Evolutionary conservation across 2,113 vertebrate genomes (phyloP), one percentile per base, ranked within the genome.

Genomic region (Sylvilagus bachmani): DNA sequence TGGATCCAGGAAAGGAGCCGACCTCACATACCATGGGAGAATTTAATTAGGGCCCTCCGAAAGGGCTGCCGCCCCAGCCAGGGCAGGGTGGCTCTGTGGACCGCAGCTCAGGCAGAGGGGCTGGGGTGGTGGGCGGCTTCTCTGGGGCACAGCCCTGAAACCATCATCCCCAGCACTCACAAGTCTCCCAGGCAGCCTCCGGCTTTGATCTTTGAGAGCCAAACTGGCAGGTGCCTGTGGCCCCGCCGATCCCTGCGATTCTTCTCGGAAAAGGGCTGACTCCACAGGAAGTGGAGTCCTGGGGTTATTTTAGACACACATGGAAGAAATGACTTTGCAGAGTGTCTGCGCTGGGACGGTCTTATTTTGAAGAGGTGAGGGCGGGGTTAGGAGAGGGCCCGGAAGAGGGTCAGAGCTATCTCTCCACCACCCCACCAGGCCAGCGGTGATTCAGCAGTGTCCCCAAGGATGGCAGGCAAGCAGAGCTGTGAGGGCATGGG

Each of bases 21-120:
- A 9, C 67, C 13, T 44, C 27, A 81, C 36, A 6, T 22, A 3
- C 55, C 51, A 19, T 33, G 21, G n/a, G n/a, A 17, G 24, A 66
- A 67, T 70, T 36, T 61, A 33, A 49, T 14, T 10, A 71, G 51
- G 91, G 61, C 33, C 22, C 49, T 53, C 33, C 33, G 51, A 5
- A 21, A 1, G 17, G 27, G 19, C 0, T 0, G 8, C 13, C 3
- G 5, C 33, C n/a, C 16, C 6, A 27, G 67, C 78, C 6, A 0
- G 19, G 6, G 22, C 27, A 27, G 51, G 25, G 31, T 51, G 53
- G 79, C 25, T 64, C 64, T 55, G 55, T 29, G 51, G 87, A 58
- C 69, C 62, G 64, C 69, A 79, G 31, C 53, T 14, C 44, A 44
- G 44, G 44, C 44, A 44, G 44, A 44, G 6, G 44, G 44, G 44